Base-by-base conservation (phyloP, 2,888 invertebrate genomes). In the Eupeodes luniger region DNA sequence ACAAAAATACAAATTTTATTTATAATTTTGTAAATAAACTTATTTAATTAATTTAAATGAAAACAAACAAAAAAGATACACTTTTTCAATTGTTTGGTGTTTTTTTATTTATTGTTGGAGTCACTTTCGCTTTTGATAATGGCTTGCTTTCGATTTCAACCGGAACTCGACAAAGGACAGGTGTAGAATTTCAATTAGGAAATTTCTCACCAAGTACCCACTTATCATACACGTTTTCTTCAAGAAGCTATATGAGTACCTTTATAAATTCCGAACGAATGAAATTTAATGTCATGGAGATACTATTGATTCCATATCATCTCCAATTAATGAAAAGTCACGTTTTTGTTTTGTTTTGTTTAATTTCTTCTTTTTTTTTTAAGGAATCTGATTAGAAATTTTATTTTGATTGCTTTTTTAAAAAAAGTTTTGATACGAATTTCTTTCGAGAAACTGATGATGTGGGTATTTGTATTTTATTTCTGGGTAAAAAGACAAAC, bases 1-100 rank as follows among this genome's bases (percentile, higher is more conserved):
- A 88, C 55, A 67, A 84, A 64, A 70, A 44, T 19, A 69, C 69
- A 53, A 72, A 72, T 57, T 44, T 66, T 80, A 44, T 61, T 89
- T 89, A 84, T 82, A 90, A 72, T 86, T 90, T 89, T 90, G 90
- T 90, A 90, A 90, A 82, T 76, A 40, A 75, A 70, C 59, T 83
- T 76, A 78, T 77, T 67, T 66, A 47, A 75, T 86, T 82, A 79
- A 55, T 69, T 62, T 82, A 64, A 36, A 80, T 80, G 75, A 70
- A 75, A 80, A 75, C 76, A 74, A 66, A 77, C 64, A 55, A 19
- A 40, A n/a, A 51, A 36, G 4, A 27, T 2, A 0, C 59, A 49
- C 36, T 5, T 53, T 57, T 66, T 51, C 40, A 44, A 62, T 81
- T 88, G 61, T 12, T 47, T 72, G 51, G 12, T 76, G 11, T 76